Percentiles rank a stretch among this genome's conserved stretches.
Evolutionary conservation across 2,888 invertebrate genomes (phyloP).

Genomic region (Laspeyria flexula): DNA sequence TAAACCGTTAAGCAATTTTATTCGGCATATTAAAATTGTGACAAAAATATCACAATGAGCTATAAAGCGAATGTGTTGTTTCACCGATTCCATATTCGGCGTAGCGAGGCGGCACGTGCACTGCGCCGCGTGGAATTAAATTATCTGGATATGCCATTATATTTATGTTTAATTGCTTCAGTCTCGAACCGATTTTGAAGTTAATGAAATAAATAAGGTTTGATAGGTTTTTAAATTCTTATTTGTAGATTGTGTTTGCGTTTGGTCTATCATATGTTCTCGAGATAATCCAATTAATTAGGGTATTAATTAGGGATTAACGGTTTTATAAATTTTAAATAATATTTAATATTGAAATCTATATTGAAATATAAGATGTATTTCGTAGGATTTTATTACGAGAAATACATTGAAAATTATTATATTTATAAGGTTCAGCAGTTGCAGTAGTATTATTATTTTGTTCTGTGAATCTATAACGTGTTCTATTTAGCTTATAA

Average conservation of each 20-base stretch:
- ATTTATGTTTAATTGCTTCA: constrained; percentile 8
- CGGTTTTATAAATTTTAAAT: too few relatives aligned
- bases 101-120: constrained; percentile 44
- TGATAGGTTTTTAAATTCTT: background rate
- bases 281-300: too few relatives aligned
- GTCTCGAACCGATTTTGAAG: constrained; percentile 1
- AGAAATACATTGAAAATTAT: too few relatives aligned
- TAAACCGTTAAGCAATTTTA: constrained; percentile 41
- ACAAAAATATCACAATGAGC: constrained; percentile 38
- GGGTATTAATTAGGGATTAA: too few relatives aligned
- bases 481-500: background rate
- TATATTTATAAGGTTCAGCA: too few relatives aligned
- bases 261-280: too few relatives aligned
- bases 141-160: constrained; percentile 40
- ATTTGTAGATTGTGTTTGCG: background rate
- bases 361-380: too few relatives aligned
- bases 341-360: too few relatives aligned
- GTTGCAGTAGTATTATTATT: too few relatives aligned
- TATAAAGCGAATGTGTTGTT: constrained; percentile 30
- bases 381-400: too few relatives aligned
- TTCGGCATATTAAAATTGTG: constrained; percentile 34
- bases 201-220: background rate
- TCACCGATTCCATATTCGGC: constrained; percentile 39
- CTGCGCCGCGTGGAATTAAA: constrained; percentile 23
- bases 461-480: background rate